phyloP scores from a whole-genome alignment of 2,888 invertebrate genomes.

The Aspidiotus destructor region DNA sequence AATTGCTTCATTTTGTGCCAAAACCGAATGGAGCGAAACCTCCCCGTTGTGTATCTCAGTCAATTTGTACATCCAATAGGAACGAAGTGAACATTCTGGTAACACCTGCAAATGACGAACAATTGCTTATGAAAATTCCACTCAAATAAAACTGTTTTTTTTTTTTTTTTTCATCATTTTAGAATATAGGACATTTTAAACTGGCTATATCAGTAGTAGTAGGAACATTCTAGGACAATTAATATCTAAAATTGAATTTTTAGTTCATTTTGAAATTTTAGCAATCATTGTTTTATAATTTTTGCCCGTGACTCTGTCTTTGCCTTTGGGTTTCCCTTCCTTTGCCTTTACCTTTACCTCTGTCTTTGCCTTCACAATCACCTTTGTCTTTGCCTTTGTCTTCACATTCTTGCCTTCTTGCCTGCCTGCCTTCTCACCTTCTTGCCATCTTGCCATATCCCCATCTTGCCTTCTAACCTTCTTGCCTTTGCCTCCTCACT shows the following conservation, averaged over 20 bases:
- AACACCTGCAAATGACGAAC: conserved; percentile 11
- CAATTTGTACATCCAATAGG: conserved; percentile 53
- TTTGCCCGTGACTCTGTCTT: too few species aligned
- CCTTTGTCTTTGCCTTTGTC: not conserved
- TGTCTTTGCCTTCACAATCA: not conserved
- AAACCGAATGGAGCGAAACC: conserved; percentile 62
- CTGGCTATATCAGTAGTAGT: too few species aligned
- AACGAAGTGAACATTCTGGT: conserved; percentile 22
- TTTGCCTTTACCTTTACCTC: not conserved
- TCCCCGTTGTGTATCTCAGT: conserved; percentile 70
- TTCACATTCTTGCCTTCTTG: not conserved
- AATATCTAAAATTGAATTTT: too few species aligned
- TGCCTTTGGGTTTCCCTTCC: not conserved
- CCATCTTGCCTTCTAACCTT: not conserved
- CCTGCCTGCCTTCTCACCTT: not conserved
- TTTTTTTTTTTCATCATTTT: too few species aligned
- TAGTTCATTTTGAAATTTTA: too few species aligned
- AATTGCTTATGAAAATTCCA: too few species aligned
- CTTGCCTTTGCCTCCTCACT: not conserved
- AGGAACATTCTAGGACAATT: too few species aligned
- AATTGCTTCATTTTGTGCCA: conserved; percentile 68
- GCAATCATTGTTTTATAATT: too few species aligned
- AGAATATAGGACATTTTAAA: too few species aligned
- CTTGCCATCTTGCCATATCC: not conserved
- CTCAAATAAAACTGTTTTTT: too few species aligned